phyloP scores from a whole-genome alignment of 1,140 invertebrate species.

The Aporrectodea caliginosa region DNA sequence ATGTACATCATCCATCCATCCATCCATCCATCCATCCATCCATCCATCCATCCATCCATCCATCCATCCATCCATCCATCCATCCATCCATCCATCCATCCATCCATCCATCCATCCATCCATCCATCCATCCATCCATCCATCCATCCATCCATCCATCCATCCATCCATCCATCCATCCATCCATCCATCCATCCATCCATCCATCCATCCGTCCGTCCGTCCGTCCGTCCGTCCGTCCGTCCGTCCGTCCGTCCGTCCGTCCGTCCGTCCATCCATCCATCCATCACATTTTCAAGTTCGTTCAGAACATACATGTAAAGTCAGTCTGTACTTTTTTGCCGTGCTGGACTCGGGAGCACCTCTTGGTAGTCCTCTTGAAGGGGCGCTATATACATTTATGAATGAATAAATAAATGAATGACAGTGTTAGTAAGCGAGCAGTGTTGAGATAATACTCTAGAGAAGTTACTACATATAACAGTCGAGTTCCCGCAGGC shows the following conservation, averaged over 20 bases:
- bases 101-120: background rate
- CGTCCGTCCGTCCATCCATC: background rate
- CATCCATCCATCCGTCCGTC: background rate
- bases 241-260: background rate
- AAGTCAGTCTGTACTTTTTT: no score
- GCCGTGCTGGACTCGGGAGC: no score
- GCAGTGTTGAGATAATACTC: no score
- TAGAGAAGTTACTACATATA: no score
- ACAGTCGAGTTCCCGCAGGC: no score
- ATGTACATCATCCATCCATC: background rate
- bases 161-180: background rate
- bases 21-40: background rate
- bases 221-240: background rate
- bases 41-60: background rate
- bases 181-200: background rate
- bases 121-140: background rate
- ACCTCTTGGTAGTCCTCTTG: no score
- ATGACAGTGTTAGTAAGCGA: no score
- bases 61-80: background rate
- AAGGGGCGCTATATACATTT: no score
- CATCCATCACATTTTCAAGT: no score
- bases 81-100: background rate
- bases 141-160: background rate
- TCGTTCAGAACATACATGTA: no score
- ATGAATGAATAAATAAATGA: no score